These are phyloP conservation scores for Gymnoscopelus braueri DNA, from an alignment of 2,797 vertebrate species.

Conservation along the genomic window DNA sequence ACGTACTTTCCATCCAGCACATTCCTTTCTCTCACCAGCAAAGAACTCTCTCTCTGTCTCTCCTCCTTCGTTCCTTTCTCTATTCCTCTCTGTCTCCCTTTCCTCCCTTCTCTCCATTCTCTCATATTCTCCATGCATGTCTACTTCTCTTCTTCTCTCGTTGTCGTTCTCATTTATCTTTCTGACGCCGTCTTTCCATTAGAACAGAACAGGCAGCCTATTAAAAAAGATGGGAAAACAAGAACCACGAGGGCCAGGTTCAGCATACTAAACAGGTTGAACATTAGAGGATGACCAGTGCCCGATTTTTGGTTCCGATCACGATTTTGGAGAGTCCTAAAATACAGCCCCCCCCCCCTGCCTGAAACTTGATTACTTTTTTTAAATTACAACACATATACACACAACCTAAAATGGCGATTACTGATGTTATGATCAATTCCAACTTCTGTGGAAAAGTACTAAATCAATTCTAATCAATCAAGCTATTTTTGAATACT, in stretches of 20 bases:
- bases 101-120: not conserved
- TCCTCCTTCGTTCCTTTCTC: constrained; percentile 1
- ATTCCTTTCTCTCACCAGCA: constrained; percentile 18
- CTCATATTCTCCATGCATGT: not conserved
- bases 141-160: not conserved
- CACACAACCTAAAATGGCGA: too few species aligned
- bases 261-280: constrained; percentile 9
- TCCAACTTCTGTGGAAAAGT: too few species aligned
- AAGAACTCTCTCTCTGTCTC: constrained; percentile 2
- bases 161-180: constrained; percentile 1
- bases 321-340: too few species aligned
- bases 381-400: too few species aligned
- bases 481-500: too few species aligned
- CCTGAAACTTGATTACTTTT: too few species aligned
- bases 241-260: constrained; percentile 34
- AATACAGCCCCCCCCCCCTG: too few species aligned
- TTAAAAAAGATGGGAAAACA: constrained; percentile 46
- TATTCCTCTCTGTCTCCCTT: not conserved
- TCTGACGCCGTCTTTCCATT: not conserved
- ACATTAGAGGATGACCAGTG: too few species aligned
- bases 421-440: too few species aligned
- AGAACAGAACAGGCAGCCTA: constrained; percentile 43
- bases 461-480: too few species aligned
- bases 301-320: too few species aligned
- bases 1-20: constrained; percentile 48